phyloP scores from a whole-genome alignment of 2,113 vertebrate genomes.

The Lampris megalopsis region DNA sequence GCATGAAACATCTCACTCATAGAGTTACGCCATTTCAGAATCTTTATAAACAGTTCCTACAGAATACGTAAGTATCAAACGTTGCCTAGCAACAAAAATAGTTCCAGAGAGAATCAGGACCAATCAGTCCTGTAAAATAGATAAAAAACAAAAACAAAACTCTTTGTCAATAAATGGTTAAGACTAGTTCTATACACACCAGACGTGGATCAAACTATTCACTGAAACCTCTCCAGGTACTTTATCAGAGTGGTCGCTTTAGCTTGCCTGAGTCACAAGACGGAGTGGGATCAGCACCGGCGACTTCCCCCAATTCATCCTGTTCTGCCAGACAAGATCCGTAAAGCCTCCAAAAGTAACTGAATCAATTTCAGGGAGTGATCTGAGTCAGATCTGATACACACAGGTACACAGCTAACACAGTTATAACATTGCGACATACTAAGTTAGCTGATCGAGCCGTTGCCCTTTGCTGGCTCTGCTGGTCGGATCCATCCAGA shows the following conservation, averaged over 20 bases:
- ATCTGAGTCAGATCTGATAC: conserved; percentile 37
- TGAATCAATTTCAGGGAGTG: conserved; percentile 43
- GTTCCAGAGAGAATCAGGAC: not conserved
- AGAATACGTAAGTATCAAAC: too few relatives aligned
- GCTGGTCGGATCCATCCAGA: not conserved
- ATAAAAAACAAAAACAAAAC: not conserved
- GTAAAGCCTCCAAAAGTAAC: conserved; percentile 29
- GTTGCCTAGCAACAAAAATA: too few relatives aligned
- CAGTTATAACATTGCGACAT: conserved; percentile 59
- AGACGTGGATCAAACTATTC: conserved; percentile 33
- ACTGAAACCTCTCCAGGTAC: conserved; percentile 32
- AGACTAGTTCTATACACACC: conserved; percentile 39
- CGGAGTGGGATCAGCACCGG: not conserved
- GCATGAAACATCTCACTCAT: too few relatives aligned
- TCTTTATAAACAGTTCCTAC: too few relatives aligned
- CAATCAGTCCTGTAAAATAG: not conserved
- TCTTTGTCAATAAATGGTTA: conserved; percentile 54
- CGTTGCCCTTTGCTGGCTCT: conserved; percentile 13
- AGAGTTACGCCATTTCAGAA: too few relatives aligned
- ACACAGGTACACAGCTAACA: conserved; percentile 49
- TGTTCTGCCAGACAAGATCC: conserved; percentile 29
- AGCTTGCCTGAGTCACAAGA: not conserved
- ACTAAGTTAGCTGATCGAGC: conserved; percentile 37
- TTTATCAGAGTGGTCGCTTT: conserved; percentile 36
- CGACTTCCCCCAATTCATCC: conserved; percentile 6